A percentile compares a stretch with the other conserved stretches of the same genome.
phyloP scores from a whole-genome alignment of 2,113 vertebrate species.

The Rafetus swinhoei region DNA sequence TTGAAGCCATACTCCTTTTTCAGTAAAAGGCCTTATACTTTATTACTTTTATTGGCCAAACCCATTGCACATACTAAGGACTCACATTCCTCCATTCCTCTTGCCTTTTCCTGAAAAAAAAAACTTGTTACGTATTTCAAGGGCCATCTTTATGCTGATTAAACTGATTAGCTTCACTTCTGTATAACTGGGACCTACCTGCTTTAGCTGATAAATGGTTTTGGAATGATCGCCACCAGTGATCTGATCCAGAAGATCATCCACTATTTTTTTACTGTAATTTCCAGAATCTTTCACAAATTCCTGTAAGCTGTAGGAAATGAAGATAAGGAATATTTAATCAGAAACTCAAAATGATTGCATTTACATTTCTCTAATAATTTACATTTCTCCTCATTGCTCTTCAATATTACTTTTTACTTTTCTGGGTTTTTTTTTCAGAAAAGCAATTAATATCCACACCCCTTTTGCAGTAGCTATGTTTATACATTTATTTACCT shows the following conservation, averaged over 20 bases:
- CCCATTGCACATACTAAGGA: neutral
- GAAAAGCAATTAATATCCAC: neutral
- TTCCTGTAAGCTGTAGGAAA: conserved; percentile 88
- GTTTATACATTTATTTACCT: neutral
- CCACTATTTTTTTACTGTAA: conserved; percentile 90
- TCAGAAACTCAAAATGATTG: neutral
- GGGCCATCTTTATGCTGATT: neutral
- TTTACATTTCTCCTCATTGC: neutral
- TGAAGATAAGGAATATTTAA: neutral
- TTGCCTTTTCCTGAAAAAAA: neutral
- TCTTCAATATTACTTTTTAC: neutral
- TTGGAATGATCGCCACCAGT: conserved; percentile 92
- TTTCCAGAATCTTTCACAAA: conserved; percentile 93
- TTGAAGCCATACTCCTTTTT: neutral
- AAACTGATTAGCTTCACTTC: neutral
- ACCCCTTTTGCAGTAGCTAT: neutral
- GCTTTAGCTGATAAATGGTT: conserved; percentile 89
- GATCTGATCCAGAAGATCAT: conserved; percentile 95
- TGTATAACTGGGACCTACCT: conserved; percentile 73
- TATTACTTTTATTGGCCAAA: neutral
- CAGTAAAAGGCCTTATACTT: neutral
- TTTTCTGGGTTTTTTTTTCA: neutral
- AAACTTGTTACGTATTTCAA: neutral
- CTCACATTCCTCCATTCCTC: neutral
- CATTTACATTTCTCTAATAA: neutral